Evolutionary conservation across 2,797 vertebrate genomes (phyloP).

Genomic region (Sebastiscus albofasciatus): DNA sequence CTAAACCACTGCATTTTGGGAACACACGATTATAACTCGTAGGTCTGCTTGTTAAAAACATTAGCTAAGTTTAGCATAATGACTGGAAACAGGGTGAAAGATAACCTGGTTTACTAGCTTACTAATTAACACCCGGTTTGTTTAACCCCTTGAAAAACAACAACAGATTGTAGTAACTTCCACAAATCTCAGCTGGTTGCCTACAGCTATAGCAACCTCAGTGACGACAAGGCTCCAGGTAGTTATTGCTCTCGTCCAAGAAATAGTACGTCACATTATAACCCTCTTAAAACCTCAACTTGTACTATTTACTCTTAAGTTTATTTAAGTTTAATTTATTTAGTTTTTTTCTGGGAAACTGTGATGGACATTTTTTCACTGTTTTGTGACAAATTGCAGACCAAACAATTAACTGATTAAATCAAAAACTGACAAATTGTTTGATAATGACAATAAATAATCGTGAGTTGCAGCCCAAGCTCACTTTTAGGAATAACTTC

Average conservation of each 20-base stretch:
- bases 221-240: background rate
- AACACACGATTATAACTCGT: background rate
- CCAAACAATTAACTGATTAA: background rate
- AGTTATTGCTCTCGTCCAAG: too few relatives aligned
- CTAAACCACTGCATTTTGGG: background rate
- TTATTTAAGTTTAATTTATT: too few relatives aligned
- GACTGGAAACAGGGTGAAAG: background rate
- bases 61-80: background rate
- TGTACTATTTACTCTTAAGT: too few relatives aligned
- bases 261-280: too few relatives aligned
- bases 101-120: background rate
- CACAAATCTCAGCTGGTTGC: background rate
- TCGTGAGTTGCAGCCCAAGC: background rate
- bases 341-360: background rate
- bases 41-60: background rate
- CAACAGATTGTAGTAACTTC: background rate
- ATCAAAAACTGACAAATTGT: background rate
- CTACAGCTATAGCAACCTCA: background rate
- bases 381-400: background rate
- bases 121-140: background rate
- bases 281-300: too few relatives aligned
- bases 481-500: background rate
- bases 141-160: background rate
- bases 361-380: background rate
- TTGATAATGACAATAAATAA: background rate